Evolutionary conservation across 2,113 vertebrate species (phyloP), one percentile per base, ranked within the genome.

Genomic region (Tetraodon nigroviridis): DNA sequence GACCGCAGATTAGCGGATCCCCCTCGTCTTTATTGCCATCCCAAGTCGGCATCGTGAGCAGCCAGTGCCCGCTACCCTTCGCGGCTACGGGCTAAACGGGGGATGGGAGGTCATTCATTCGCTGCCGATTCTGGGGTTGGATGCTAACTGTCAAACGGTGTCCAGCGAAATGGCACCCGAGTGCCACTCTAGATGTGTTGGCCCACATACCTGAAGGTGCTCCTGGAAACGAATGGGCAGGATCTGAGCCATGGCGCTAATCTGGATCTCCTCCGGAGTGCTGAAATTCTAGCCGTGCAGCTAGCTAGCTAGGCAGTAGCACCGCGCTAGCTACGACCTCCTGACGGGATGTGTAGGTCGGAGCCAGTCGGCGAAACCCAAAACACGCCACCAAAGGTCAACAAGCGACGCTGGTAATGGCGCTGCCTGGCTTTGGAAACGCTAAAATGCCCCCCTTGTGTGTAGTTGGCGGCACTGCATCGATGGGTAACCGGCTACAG

Each of bases 221-320:
- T 95, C 94, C 92, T 99, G 96, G 89, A 98, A 98, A 83, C 96
- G 96, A 85, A 99, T 99, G 49, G 96, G 96, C 55, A 99, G 88
- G 61, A 98, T 99, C 73, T 99, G 96, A 80, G 96, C 94, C 96
- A 98, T 97, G 90, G 82, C 77, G 88, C 81, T 83, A 84, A 77
- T 78, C 80, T 85, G 67, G 51, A 62, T 72, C 71, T 86, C 85
- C 87, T 84, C 79, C 75, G 64, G 80, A 79, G 80, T 87, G 79
- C 79, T 75, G 82, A 72, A 74, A 74, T 71, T 71, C 37, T 81
- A 82, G 85, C 86, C 72, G 75, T 70, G 19, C 65, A 73, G 85
- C 85, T 86, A 87, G 86, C 75, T 85, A 63, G 76, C 75, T 65
- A 64, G 73, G 74, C 71, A 71, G 72, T 71, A 78, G 81, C 84